Percentiles rank a stretch among this genome's conserved stretches.
phyloP scores from a whole-genome alignment of 2,888 invertebrate genomes.

The Embidobia sp. region DNA sequence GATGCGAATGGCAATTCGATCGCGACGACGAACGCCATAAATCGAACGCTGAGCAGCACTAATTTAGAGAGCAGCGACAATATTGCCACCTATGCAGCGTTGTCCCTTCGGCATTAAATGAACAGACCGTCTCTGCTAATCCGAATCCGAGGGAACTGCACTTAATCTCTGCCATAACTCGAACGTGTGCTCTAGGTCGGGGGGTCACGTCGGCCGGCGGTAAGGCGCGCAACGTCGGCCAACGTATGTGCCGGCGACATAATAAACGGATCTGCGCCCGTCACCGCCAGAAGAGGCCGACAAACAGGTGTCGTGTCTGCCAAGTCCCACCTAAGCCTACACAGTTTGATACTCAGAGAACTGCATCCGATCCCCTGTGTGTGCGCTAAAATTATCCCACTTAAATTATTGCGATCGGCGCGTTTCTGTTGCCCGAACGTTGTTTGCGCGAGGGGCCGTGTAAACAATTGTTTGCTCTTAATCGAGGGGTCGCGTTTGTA shows the following conservation, averaged over 20 bases:
- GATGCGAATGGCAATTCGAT: constrained; percentile 37
- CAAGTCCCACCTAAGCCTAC: constrained; percentile 39
- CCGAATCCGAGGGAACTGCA: constrained; percentile 50
- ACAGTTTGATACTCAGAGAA: no score
- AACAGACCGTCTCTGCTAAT: constrained; percentile 55
- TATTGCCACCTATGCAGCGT: constrained; percentile 47
- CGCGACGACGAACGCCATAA: constrained; percentile 35
- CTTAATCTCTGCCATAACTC: constrained; percentile 65
- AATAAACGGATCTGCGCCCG: constrained; percentile 61
- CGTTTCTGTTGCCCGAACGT: background rate
- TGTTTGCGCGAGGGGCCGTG: no score
- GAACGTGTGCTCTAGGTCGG: constrained; percentile 45
- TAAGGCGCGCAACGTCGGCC: constrained; percentile 39
- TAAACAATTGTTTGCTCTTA: no score
- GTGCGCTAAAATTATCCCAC: constrained; percentile 28
- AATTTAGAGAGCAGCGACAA: constrained; percentile 52
- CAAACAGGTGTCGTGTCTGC: constrained; percentile 62
- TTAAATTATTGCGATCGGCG: constrained; percentile 19
- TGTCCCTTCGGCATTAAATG: constrained; percentile 40
- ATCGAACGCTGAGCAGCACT: constrained; percentile 40
- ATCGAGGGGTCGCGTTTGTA: no score
- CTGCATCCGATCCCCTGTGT: no score
- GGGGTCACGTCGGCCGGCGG: constrained; percentile 27
- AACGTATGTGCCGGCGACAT: constrained; percentile 60
- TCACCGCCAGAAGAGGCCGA: constrained; percentile 45